Conservation (phyloP, 2,797 vertebrate genomes). For the Microctenopoma stevenorrisi region DNA sequence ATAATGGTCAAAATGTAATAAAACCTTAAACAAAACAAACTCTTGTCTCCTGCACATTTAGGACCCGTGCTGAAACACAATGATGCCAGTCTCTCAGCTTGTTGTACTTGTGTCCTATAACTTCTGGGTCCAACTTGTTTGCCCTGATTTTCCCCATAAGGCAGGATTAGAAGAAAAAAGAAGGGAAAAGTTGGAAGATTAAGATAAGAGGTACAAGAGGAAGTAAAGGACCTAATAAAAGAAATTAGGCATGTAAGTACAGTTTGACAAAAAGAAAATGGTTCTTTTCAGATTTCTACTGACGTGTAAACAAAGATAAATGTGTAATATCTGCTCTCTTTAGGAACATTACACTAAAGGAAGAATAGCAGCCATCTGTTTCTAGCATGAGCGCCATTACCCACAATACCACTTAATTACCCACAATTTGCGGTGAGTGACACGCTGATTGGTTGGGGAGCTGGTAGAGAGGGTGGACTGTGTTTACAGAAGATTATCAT, state of each 20-base stretch:
- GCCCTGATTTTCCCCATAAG: slow-evolving; percentile 80
- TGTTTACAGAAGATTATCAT: slow-evolving; percentile 54
- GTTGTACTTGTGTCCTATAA: slow-evolving; percentile 93
- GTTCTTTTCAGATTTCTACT: slow-evolving; percentile 13
- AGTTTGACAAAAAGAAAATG: slow-evolving; percentile 4
- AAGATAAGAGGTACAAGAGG: slow-evolving; percentile 13
- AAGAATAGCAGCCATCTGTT: slow-evolving; percentile 7
- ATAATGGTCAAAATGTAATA: slow-evolving; percentile 26
- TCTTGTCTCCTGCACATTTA: slow-evolving; percentile 89
- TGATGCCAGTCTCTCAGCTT: slow-evolving; percentile 99
- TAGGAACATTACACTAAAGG: not conserved
- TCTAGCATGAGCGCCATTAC: slow-evolving; percentile 39
- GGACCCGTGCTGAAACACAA: slow-evolving; percentile 92
- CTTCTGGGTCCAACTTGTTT: slow-evolving; percentile 91
- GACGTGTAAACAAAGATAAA: slow-evolving; percentile 5
- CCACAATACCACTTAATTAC: slow-evolving; percentile 69
- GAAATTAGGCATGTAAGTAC: slow-evolving; percentile 3
- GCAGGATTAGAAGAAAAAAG: slow-evolving; percentile 50
- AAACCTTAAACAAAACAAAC: slow-evolving; percentile 12
- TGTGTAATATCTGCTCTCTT: slow-evolving; percentile 28
- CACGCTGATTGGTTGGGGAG: slow-evolving; percentile 57
- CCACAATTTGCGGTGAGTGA: slow-evolving; percentile 61
- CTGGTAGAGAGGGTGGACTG: slow-evolving; percentile 25
- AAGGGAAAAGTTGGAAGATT: slow-evolving; percentile 31
- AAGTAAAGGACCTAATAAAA: slow-evolving; percentile 12